Percentiles rank a stretch among this genome's conserved stretches.
Evolutionary conservation across 2,888 invertebrate species (phyloP).

Genomic region (Conus canariensis): DNA sequence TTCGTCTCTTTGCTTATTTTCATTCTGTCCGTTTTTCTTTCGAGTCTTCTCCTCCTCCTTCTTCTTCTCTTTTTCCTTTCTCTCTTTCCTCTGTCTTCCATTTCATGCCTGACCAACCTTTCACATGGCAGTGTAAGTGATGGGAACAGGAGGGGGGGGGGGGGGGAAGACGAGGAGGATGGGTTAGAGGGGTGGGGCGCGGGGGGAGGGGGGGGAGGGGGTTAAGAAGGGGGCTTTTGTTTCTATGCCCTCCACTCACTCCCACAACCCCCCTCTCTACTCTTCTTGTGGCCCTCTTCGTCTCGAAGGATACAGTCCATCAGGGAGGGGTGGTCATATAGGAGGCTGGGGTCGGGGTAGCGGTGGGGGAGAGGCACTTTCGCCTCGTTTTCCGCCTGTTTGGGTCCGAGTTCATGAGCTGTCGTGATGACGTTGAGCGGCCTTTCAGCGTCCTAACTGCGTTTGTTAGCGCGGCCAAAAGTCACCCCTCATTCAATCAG

Average conservation of each 20-base stretch:
- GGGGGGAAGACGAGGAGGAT: background rate
- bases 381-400: constrained; percentile 36
- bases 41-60: too few relatives aligned
- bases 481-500: constrained; percentile 36
- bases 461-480: constrained; percentile 41
- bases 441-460: constrained; percentile 35
- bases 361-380: background rate
- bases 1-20: too few relatives aligned
- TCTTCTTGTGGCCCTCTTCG: background rate
- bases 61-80: too few relatives aligned
- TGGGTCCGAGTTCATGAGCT: constrained; percentile 23
- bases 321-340: background rate
- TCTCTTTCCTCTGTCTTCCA: too few relatives aligned
- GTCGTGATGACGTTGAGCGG: constrained; percentile 19
- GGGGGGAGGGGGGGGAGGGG: background rate
- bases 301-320: constrained; percentile 32
- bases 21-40: too few relatives aligned
- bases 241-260: too few relatives aligned
- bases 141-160: background rate
- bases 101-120: too few relatives aligned
- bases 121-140: too few relatives aligned
- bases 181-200: too few relatives aligned
- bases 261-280: background rate
- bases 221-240: background rate
- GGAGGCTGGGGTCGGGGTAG: too few relatives aligned